These are phyloP conservation scores for Nasua narica DNA, from an alignment of 2,797 vertebrate genomes.

Conservation along the genomic window DNA sequence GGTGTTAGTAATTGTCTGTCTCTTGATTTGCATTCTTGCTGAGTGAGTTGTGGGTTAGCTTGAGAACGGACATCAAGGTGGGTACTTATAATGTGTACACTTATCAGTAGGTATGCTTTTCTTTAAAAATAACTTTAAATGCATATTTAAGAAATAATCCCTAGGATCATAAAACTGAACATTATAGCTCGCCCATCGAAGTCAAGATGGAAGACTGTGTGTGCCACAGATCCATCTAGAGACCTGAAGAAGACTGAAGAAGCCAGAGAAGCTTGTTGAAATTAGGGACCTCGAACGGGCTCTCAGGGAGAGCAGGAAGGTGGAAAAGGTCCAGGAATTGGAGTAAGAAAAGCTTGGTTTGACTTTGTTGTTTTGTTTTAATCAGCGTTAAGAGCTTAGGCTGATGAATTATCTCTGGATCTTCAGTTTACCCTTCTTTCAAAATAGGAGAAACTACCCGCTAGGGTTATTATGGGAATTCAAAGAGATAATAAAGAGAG, in stretches of 20 bases:
- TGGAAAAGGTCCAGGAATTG: neutral
- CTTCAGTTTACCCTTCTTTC: neutral
- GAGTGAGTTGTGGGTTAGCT: neutral
- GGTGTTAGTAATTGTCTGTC: neutral
- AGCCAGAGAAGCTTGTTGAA: neutral
- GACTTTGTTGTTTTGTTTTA: neutral
- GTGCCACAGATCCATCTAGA: neutral
- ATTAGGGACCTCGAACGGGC: neutral
- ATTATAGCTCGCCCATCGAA: neutral
- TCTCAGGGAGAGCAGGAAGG: neutral
- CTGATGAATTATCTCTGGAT: neutral
- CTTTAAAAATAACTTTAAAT: neutral
- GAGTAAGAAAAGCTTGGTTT: neutral
- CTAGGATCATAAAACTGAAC: neutral
- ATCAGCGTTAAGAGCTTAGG: neutral
- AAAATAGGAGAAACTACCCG: neutral
- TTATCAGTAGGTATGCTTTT: neutral
- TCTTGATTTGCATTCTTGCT: neutral
- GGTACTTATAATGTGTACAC: neutral
- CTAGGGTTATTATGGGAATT: neutral
- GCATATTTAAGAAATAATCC: neutral
- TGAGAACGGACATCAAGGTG: neutral
- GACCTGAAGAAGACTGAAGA: neutral
- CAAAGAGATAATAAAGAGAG: neutral
- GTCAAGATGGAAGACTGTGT: neutral